A percentile compares a stretch with the other conserved stretches of the same genome.
Conservation (phyloP, 2,888 invertebrate genomes). For the Biston betularia region DNA sequence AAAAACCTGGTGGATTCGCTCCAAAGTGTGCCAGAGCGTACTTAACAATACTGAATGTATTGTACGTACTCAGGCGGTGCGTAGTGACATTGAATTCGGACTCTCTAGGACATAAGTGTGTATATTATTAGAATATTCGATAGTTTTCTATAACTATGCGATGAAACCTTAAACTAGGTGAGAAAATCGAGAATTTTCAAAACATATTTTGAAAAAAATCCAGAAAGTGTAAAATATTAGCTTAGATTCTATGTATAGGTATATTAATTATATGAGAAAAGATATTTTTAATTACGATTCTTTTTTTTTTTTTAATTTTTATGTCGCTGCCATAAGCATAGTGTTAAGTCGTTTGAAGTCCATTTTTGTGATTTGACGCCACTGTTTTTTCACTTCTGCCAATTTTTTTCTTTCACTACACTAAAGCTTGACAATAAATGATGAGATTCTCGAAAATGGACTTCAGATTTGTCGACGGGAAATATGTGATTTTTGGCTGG, state of each 20-base stretch:
- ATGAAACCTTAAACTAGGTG: conserved; percentile 25
- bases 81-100: conserved; percentile 67
- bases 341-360: conserved; percentile 60
- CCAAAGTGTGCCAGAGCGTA: conserved; percentile 21
- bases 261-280: conserved; percentile 72
- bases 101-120: conserved; percentile 68
- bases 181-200: conserved; percentile 13
- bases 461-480: conserved; percentile 34
- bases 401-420: conserved; percentile 33
- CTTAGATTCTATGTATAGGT: conserved; percentile 56
- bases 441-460: conserved; percentile 38
- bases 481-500: conserved; percentile 38
- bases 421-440: conserved; percentile 47
- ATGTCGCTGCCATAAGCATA: conserved; percentile 79
- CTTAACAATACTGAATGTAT: conserved; percentile 19
- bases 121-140: conserved; percentile 69
- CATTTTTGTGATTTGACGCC: conserved; percentile 53
- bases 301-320: conserved; percentile 42
- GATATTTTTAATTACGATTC: conserved; percentile 75
- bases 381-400: conserved; percentile 23
- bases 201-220: conserved; percentile 25
- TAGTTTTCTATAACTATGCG: conserved; percentile 63
- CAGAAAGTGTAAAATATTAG: conserved; percentile 77
- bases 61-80: conserved; percentile 60
- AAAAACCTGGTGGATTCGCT: conserved; percentile 11